Evolutionary conservation across 1,140 invertebrate genomes (phyloP), one percentile per base, ranked within the genome.

Genomic region (Achroia grisella): DNA sequence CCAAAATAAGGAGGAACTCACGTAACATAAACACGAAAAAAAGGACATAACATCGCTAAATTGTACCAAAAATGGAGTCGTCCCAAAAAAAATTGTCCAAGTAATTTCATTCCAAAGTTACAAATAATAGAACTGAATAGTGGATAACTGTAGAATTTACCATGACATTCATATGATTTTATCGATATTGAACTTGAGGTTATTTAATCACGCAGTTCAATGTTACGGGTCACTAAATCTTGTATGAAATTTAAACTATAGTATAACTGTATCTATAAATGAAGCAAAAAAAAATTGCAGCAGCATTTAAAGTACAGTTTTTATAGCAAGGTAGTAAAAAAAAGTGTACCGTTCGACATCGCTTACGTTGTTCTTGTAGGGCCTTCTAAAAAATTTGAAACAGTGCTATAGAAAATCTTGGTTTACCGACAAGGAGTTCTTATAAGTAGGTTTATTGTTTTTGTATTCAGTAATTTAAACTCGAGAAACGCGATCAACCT

Each of bases 401-500:
- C 41, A 31, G 17, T 43, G 11, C 32, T 15, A 4, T 33, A 43
- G 23, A 37, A 37, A 37, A 37, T 37, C 13, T 15, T 37, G 17
- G 17, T 37, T 37, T 37, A 10, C 35, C 17, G 35, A 15, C 35
- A 10, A n/a, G n/a, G 35, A 10, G 14, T 14, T 14, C 17, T 35
- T 14, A 35, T 14, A 35, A 35, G 33, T 8, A 8, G 17, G 17
- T 37, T 34, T 27, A 13, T 13, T 35, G 44, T 39, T 39, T 44
- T 5, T 30, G 49, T 50, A 45, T 56, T 43, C 43, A 15, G 23
- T 44, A 36, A 15, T 40, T 23, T 44, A 31, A 29, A 30, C 33
- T 39, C 47, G 50, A 37, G 37, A 15, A 30, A 23, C 17, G 13
- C 37, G 12, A 41, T 49, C 39, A 47, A 49, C 32, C 34, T 10